Base-by-base conservation (phyloP, 2,113 vertebrate genomes). In the Microcebus murinus region DNA sequence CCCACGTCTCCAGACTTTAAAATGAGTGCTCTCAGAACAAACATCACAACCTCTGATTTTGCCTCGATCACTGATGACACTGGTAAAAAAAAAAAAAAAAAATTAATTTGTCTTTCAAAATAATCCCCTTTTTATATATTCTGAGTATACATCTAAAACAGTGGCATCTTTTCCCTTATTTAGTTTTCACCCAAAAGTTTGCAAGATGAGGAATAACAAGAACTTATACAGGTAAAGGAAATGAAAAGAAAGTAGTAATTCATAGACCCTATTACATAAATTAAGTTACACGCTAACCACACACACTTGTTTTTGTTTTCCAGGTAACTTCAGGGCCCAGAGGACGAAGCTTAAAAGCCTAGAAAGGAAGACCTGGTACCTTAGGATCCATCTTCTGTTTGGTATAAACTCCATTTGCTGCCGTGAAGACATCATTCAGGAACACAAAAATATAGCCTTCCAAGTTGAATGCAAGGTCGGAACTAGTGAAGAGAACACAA, bases 381-480 rank as follows among this genome's bases (percentile, higher is more conserved):
- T 99, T 99, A 52, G 98, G 98, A 92, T 99, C 98, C 0, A 99
- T 98, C 97, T 99, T 99, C 97, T 99, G 98, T 96, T 99, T 99
- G 57, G 98, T 99, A 97, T 99, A 99, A 98, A 99, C 99, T 25
- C 99, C 98, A 93, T 98, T 99, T 48, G 99, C 99, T 0, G 99
- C 99, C 45, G 99, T 99, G 98, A 99, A 99, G 96, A 99, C 95
- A 92, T 99, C 99, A 23, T 99, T 99, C 77, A 99, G 97, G 94
- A 99, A 98, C 36, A 99, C 99, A 91, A 99, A 99, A 0, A 94
- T 79, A 36, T 99, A 99, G 68, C 98, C 99, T 97, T 99, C 99
- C 86, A 99, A 89, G 94, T 99, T 99, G 94, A 99, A 99, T 88
- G 99, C 98, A 65, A 99, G 98, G 97, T 99, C 99, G 79, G 99